phyloP scores from a whole-genome alignment of 2,113 vertebrate genomes.

The Takifugu flavidus region DNA sequence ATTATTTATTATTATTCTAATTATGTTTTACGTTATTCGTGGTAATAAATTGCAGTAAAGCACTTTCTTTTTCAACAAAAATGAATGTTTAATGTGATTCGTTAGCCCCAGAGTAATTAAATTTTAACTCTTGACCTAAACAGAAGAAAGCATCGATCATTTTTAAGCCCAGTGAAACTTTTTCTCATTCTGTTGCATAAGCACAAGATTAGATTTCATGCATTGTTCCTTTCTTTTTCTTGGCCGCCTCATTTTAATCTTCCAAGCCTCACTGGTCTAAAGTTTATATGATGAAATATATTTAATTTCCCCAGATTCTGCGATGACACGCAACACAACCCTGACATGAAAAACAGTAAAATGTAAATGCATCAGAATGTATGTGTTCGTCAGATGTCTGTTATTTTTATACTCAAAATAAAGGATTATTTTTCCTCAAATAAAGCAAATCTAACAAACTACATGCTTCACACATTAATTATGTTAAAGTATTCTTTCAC shows the following conservation, averaged over 20 bases:
- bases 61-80: neutral
- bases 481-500: too few species aligned
- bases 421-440: conserved; percentile 76
- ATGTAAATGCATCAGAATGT: conserved; percentile 64
- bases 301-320: neutral
- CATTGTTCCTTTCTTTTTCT: neutral
- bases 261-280: neutral
- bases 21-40: neutral
- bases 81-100: conserved; percentile 9
- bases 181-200: conserved; percentile 20
- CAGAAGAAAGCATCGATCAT: conserved; percentile 4
- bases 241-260: neutral
- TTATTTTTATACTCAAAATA: conserved; percentile 78
- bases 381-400: conserved; percentile 66
- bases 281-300: neutral
- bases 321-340: neutral
- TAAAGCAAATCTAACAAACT: conserved; percentile 61
- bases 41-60: neutral
- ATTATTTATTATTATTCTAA: neutral
- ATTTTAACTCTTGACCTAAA: conserved; percentile 9
- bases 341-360: conserved; percentile 31
- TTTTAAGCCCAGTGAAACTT: neutral
- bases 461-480: conserved; percentile 5
- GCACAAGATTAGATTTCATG: conserved; percentile 1
- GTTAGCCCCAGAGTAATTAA: conserved; percentile 7